Evolutionary conservation across 2,888 invertebrate species (phyloP), one percentile per base, ranked within the genome.

Genomic region (Achlya flavicornis): DNA sequence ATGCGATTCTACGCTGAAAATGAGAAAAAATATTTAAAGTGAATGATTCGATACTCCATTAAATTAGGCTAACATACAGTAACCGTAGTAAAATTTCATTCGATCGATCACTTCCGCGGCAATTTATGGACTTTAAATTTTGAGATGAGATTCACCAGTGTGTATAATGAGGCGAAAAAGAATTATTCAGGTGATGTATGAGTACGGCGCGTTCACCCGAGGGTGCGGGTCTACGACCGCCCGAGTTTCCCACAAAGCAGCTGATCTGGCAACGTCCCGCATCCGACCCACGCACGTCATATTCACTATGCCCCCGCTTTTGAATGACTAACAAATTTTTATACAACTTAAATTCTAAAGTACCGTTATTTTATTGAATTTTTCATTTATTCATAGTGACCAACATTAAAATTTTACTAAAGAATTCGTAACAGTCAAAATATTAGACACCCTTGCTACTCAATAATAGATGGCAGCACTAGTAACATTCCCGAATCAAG

Each of bases 161-260:
- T 77, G 83, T 87, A 90, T 90, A 91, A 90, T 91, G 89, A 90
- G 87, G 82, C 85, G 85, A 84, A 81, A 53, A 53, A 19, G 84
- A 88, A 87, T 87, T 84, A 91, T 90, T 91, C 87, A 90, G 87
- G 87, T 90, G 90, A 86, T 85, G 83, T 81, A 84, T 86, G 80
- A 72, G 68, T 62, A 66, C 62, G 82, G 88, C 80, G 70, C 90
- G 81, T 90, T 91, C 82, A 91, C 88, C 92, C 85, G 74, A 58
- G 71, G 66, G 63, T 66, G 71, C 73, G 80, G 90, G 92, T 89
- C 91, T 88, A 73, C 83, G 92, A 92, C 92, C 93, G 90, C 80
- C 91, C 91, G 87, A 91, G 87, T 89, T 90, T 82, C 80, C 78
- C 76, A 77, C 92, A 38, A 43, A 26, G 35, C 60, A 93, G 91